Percentiles rank a stretch among this genome's conserved stretches.
phyloP scores from a whole-genome alignment of 2,797 vertebrate species.

The Octomys mimax region DNA sequence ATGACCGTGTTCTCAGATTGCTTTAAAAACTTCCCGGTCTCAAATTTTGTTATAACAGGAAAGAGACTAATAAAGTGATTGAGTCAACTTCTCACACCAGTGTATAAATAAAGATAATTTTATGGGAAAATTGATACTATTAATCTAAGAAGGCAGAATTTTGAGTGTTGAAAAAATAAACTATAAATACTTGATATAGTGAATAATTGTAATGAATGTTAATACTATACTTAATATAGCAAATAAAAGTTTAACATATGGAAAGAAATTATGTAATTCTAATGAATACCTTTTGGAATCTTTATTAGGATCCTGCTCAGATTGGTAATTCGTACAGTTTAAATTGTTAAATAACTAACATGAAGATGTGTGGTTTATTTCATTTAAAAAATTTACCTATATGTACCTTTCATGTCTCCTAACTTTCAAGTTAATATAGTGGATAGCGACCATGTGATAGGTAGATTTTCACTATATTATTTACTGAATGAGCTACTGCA shows the following conservation, averaged over 20 bases:
- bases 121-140: neutral
- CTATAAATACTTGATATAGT: too few relatives aligned
- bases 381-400: neutral
- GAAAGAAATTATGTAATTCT: neutral
- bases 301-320: neutral
- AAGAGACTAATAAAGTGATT: neutral
- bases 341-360: neutral
- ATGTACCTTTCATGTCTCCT: neutral
- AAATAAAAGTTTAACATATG: neutral
- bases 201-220: neutral
- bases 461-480: neutral
- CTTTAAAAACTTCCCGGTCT: neutral
- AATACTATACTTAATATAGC: neutral
- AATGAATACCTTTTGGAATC: neutral
- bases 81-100: neutral
- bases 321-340: neutral
- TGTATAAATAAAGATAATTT: neutral
- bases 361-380: neutral
- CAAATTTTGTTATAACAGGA: neutral
- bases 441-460: neutral
- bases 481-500: neutral
- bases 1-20: neutral
- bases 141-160: neutral
- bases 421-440: neutral
- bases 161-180: neutral